phyloP scores from a whole-genome alignment of 2,113 vertebrate genomes.

The Sarotherodon lohbergeri region DNA sequence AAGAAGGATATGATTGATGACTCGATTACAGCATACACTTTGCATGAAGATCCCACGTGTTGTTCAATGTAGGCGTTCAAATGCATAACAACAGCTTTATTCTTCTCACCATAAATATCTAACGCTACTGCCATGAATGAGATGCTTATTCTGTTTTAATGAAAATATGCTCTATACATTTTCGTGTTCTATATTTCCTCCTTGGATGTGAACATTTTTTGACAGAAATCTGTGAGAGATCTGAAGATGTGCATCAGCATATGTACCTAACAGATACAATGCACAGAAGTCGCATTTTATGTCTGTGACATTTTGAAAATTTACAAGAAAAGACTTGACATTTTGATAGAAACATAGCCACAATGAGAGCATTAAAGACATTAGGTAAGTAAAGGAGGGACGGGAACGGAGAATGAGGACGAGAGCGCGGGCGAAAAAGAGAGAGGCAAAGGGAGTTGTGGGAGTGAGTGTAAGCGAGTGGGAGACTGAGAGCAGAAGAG shows the following conservation, averaged over 20 bases:
- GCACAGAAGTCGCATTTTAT: background rate
- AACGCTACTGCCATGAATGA: background rate
- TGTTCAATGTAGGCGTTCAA: constrained; percentile 17
- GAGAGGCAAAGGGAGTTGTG: background rate
- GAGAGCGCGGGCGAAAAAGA: background rate
- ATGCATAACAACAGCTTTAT: background rate
- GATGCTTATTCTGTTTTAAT: background rate
- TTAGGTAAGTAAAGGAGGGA: constrained; percentile 14
- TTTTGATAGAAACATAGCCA: background rate
- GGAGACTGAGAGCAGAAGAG: constrained; percentile 35
- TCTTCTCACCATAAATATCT: constrained; percentile 2
- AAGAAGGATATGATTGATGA: background rate
- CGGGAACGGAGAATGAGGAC: background rate
- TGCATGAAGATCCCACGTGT: background rate
- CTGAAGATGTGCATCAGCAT: background rate
- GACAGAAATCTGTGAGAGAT: background rate
- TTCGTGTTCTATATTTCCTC: background rate
- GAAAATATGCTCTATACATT: background rate
- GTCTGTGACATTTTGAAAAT: constrained; percentile 18
- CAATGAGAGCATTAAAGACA: background rate
- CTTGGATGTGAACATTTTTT: background rate
- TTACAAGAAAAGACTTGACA: constrained; percentile 1
- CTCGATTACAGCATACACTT: background rate
- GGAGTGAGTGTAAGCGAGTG: constrained; percentile 50
- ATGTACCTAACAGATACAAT: background rate